Percentiles rank a stretch among this genome's conserved stretches.
Conservation (phyloP, 2,888 invertebrate genomes). For the Caenorhabditis wallacei region DNA sequence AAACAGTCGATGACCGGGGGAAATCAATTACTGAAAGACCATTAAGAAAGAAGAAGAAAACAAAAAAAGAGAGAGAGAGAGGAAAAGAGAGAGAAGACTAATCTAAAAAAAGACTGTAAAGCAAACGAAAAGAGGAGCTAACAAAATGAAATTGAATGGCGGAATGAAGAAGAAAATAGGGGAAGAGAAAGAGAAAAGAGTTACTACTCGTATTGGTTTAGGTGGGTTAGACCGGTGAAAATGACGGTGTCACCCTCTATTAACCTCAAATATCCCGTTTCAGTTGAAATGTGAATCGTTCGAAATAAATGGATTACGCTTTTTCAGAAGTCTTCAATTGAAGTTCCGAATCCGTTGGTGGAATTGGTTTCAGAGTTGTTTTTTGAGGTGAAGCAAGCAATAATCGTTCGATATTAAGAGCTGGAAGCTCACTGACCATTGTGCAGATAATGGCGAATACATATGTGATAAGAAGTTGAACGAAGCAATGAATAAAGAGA, state of each 20-base stretch:
- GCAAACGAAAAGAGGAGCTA: constrained; percentile 49
- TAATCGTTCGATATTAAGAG: constrained; percentile 81
- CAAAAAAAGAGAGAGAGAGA: not conserved
- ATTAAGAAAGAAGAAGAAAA: constrained; percentile 24
- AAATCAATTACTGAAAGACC: constrained; percentile 58
- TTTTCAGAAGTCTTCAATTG: constrained; percentile 74
- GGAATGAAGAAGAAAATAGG: constrained; percentile 23
- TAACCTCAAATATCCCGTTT: constrained; percentile 58
- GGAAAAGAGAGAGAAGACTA: constrained; percentile 3
- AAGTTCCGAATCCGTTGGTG: constrained; percentile 77
- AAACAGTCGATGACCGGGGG: constrained; percentile 56
- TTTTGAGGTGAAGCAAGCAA: constrained; percentile 70
- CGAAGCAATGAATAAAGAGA: constrained; percentile 79
- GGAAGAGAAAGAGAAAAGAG: constrained; percentile 5
- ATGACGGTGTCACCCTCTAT: constrained; percentile 29
- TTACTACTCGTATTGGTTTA: constrained; percentile 49
- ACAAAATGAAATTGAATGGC: constrained; percentile 50
- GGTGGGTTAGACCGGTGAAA: constrained; percentile 23
- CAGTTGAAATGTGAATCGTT: constrained; percentile 31
- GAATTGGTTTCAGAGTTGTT: constrained; percentile 77
- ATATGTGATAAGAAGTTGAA: constrained; percentile 80
- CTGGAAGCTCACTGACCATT: constrained; percentile 80
- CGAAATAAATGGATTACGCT: constrained; percentile 9
- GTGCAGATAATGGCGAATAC: constrained; percentile 78
- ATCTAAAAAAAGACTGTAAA: constrained; percentile 48